Percentiles rank a stretch among this genome's conserved stretches.
phyloP scores from a whole-genome alignment of 2,888 invertebrate species.

The Andrena minutula region DNA sequence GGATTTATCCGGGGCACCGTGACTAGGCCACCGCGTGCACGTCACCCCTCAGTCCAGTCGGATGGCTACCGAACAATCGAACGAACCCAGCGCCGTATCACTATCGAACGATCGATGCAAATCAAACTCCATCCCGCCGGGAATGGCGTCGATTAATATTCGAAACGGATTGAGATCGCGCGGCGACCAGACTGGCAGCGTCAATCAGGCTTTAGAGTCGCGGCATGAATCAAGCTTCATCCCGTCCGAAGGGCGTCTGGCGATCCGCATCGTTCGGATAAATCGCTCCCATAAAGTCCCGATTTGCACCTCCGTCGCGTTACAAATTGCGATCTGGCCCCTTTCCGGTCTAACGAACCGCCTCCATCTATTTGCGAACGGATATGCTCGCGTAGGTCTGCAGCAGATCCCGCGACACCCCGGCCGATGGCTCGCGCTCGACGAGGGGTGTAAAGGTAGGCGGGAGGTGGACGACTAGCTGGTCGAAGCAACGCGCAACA shows the following conservation, averaged over 20 bases:
- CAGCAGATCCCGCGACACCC: too few species aligned
- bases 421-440: too few species aligned
- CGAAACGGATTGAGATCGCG: conserved; percentile 37
- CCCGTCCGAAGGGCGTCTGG: background rate
- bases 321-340: background rate
- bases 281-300: background rate
- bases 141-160: conserved; percentile 45
- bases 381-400: background rate
- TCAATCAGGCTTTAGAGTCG: conserved; percentile 47
- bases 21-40: conserved; percentile 33
- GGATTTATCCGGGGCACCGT: conserved; percentile 7
- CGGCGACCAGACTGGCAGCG: conserved; percentile 24
- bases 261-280: conserved; percentile 17
- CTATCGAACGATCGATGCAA: conserved; percentile 16
- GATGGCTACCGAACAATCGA: conserved; percentile 38
- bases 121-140: conserved; percentile 23
- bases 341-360: background rate
- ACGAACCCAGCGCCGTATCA: background rate
- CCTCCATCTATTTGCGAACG: background rate
- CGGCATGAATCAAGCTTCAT: conserved; percentile 5
- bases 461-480: background rate
- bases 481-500: background rate
- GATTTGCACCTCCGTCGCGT: conserved; percentile 19
- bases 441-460: too few species aligned
- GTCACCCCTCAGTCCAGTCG: conserved; percentile 17